A percentile compares a stretch with the other conserved stretches of the same genome.
These are phyloP conservation scores for Agrochola litura DNA, from an alignment of 2,888 invertebrate species.

Conservation along the genomic window DNA sequence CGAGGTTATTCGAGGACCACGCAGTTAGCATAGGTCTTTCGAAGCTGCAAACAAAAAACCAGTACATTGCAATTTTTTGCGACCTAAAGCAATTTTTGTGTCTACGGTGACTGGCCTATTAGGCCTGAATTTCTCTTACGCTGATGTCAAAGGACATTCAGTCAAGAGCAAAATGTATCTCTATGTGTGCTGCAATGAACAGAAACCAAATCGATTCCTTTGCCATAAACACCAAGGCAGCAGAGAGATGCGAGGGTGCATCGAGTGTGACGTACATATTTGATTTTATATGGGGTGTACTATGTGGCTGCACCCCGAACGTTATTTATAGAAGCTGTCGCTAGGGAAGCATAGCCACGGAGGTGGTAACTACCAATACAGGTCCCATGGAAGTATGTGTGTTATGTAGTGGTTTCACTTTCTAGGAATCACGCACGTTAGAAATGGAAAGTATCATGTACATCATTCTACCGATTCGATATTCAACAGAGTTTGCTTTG, in stretches of 20 bases:
- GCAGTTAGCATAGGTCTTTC: too few relatives aligned
- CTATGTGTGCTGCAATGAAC: not conserved
- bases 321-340: not conserved
- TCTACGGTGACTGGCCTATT: too few relatives aligned
- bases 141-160: not conserved
- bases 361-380: not conserved
- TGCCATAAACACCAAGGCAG: slow-evolving; percentile 4
- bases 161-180: not conserved
- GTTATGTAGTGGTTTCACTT: not conserved
- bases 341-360: not conserved
- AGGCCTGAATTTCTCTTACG: too few relatives aligned
- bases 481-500: not conserved
- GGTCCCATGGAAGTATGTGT: not conserved
- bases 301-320: not conserved
- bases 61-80: too few relatives aligned
- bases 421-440: not conserved
- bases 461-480: not conserved
- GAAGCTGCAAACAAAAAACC: too few relatives aligned
- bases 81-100: too few relatives aligned
- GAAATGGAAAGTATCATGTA: not conserved
- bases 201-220: not conserved
- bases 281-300: not conserved
- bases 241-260: slow-evolving; percentile 1
- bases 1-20: too few relatives aligned
- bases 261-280: not conserved